Evolutionary conservation across 1,140 invertebrate species (phyloP).

Genomic region (Globodera ellingtonae): DNA sequence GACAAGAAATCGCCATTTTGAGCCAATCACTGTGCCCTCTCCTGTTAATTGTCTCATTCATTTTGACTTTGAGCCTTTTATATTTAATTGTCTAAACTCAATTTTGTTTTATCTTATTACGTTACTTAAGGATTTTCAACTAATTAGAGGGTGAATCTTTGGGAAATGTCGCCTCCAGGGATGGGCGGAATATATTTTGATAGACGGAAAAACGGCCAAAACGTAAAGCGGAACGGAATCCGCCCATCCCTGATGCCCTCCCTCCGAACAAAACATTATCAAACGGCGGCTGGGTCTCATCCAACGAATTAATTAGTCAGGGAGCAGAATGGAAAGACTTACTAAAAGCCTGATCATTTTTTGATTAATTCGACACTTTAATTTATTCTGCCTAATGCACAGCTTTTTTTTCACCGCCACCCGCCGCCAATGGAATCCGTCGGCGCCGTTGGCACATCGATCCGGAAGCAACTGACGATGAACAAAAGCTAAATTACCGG

Average conservation of each 20-base stretch:
- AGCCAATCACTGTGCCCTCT: not conserved
- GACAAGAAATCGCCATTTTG: not conserved
- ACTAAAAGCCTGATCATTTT: no score
- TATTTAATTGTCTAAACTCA: not conserved
- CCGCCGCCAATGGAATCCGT: no score
- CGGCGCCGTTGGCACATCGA: no score
- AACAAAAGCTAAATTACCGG: no score
- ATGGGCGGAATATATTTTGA: no score
- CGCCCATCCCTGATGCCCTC: not conserved
- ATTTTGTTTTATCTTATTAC: no score
- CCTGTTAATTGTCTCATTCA: not conserved
- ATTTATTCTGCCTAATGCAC: not conserved
- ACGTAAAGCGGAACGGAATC: not conserved
- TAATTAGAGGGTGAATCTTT: not conserved
- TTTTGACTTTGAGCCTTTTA: not conserved
- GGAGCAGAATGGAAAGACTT: not conserved
- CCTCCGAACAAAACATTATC: not conserved
- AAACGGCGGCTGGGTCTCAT: not conserved
- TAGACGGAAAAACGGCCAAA: no score
- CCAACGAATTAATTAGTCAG: not conserved
- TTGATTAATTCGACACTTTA: no score
- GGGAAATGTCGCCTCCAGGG: not conserved
- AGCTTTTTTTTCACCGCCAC: no score
- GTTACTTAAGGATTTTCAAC: not conserved
- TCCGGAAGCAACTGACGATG: no score